phyloP scores from a whole-genome alignment of 2,888 invertebrate genomes.

The Drosophila affinis region DNA sequence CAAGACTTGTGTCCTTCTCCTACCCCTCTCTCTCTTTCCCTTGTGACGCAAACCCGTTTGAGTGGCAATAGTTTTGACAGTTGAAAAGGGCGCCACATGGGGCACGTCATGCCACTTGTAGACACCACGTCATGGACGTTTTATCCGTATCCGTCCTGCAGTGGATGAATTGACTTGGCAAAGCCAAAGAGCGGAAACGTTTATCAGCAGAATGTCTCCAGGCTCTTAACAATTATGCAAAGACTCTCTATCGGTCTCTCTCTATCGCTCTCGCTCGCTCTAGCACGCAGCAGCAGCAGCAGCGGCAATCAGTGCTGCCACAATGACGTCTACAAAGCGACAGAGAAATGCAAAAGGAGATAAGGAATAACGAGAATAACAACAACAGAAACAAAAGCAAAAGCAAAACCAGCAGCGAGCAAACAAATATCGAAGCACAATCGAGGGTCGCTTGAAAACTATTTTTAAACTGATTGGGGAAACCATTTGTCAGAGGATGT shows the following conservation, averaged over 20 bases:
- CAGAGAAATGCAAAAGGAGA: neutral
- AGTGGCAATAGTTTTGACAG: conserved; percentile 44
- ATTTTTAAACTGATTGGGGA: neutral
- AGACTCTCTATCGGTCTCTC: neutral
- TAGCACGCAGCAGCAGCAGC: neutral
- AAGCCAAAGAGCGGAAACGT: conserved; percentile 33
- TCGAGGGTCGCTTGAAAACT: neutral
- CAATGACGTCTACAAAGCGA: neutral
- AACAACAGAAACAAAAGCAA: neutral
- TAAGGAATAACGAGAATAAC: neutral
- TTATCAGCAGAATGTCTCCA: conserved; percentile 63
- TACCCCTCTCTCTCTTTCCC: neutral
- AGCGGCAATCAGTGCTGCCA: neutral
- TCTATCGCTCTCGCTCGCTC: neutral
- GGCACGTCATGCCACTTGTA: conserved; percentile 32
- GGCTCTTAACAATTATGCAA: conserved; percentile 64
- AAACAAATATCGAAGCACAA: neutral
- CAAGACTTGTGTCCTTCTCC: neutral
- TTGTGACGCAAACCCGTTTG: conserved; percentile 38
- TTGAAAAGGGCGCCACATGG: conserved; percentile 44
- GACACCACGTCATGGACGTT: conserved; percentile 14
- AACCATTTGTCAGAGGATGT: neutral
- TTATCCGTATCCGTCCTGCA: conserved; percentile 18
- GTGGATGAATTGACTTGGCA: conserved; percentile 34
- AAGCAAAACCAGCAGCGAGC: neutral